phyloP scores from a whole-genome alignment of 2,888 invertebrate genomes.

The Podotricha telesiphe region DNA sequence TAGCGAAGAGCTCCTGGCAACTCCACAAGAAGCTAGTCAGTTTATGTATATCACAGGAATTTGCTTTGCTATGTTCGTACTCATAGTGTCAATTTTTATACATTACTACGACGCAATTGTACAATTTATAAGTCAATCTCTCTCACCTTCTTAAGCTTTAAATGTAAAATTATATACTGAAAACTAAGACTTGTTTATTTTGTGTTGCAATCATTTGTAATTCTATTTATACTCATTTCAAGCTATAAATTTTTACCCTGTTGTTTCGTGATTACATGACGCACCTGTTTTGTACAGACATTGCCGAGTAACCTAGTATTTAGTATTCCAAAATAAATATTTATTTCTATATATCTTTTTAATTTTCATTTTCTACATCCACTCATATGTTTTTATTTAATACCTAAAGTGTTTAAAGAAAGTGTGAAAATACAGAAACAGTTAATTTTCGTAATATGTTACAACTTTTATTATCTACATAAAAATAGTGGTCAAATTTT shows the following conservation, averaged over 20 bases:
- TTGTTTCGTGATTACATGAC: slow-evolving; percentile 30
- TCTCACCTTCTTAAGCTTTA: slow-evolving; percentile 55
- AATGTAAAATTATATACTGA: slow-evolving; percentile 23
- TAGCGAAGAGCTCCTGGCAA: slow-evolving; percentile 78
- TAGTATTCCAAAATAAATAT: slow-evolving; percentile 59
- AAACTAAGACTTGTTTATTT: slow-evolving; percentile 31
- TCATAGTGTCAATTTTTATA: slow-evolving; percentile 85
- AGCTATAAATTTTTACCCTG: slow-evolving; percentile 26
- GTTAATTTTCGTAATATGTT: too few species aligned
- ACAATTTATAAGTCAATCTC: slow-evolving; percentile 58
- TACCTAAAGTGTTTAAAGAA: neutral
- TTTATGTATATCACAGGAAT: slow-evolving; percentile 85
- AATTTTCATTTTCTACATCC: slow-evolving; percentile 25
- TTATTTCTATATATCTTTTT: slow-evolving; percentile 46
- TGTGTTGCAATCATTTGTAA: slow-evolving; percentile 32
- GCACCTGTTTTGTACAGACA: slow-evolving; percentile 59
- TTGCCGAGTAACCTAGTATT: slow-evolving; percentile 54
- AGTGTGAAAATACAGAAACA: neutral
- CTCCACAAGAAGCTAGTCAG: slow-evolving; percentile 84
- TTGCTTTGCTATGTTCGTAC: slow-evolving; percentile 85
- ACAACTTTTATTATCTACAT: too few species aligned
- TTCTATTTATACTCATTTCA: slow-evolving; percentile 35
- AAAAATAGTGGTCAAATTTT: too few species aligned
- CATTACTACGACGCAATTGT: slow-evolving; percentile 79
- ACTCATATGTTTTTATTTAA: neutral